Base-by-base conservation (phyloP, 2,797 vertebrate genomes). In the Sebastes minor region DNA sequence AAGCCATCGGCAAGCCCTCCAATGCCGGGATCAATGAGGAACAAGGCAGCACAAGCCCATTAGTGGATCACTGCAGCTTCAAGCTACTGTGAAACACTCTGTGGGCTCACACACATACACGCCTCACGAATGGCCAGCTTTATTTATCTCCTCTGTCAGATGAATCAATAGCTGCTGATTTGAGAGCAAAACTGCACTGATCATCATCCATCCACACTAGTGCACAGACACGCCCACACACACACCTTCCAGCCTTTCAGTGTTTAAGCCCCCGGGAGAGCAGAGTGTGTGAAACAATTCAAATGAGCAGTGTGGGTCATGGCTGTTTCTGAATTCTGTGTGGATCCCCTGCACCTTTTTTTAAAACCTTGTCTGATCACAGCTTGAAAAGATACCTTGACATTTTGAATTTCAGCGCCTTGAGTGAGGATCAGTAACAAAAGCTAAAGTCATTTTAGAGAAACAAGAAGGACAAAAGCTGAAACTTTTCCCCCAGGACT, bases 81-180 rank as follows among this genome's bases (percentile, higher is more conserved):
- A 80, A 90, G 80, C 87, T 82, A 65, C 80, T 75, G 71, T 85
- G 85, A 84, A 86, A 88, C 72, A 64, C 81, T 75, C 71, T 90
- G 38, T 4, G 12, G 62, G 33, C 62, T 74, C 68, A 60, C 76
- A 20, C 66, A 57, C 59, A 27, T 52, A 20, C 62, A 13, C 5
- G 27, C 64, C 71, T 78, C 75, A 59, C 56, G 20, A 80, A 71
- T 63, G 74, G 82, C 87, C 78, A 14, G 76, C 82, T 88, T 93
- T 91, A 91, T 92, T 92, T 92, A 93, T 94, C 81, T 62, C 49
- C 87, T 84, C 88, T 90, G 92, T 92, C 92, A 91, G 90, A 88
- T 83, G 77, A 84, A 94, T 95, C 94, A 88, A 95, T 95, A 93
- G 90, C 86, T 60, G 88, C 88, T 92, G 89, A 95, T 95, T 93